Conservation (phyloP, 2,888 invertebrate species). For the Cremastobaeus sp. region DNA sequence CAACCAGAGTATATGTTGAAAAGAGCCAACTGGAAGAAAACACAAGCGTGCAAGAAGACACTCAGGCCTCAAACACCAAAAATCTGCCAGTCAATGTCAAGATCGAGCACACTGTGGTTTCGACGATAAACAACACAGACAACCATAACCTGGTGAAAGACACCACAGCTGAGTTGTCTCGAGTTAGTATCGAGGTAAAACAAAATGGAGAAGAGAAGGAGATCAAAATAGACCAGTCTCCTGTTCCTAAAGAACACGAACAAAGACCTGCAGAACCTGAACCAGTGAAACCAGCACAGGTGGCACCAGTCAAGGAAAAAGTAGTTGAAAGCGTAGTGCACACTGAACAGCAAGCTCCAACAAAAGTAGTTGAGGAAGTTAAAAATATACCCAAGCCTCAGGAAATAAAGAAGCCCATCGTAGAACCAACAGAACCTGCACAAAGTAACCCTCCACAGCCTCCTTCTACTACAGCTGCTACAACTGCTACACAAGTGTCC, state of each 20-base stretch:
- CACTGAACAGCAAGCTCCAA: neutral
- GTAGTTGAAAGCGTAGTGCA: neutral
- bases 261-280: neutral
- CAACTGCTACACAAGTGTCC: too few relatives aligned
- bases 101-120: conserved; percentile 69
- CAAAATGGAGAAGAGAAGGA: conserved; percentile 68
- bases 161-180: conserved; percentile 65
- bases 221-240: conserved; percentile 55
- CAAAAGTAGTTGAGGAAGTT: neutral
- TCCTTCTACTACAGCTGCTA: conserved; percentile 6
- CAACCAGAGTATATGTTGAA: conserved; percentile 67
- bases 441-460: conserved; percentile 5
- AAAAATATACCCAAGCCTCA: neutral
- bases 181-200: conserved; percentile 69
- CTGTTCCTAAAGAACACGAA: neutral
- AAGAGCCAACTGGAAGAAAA: conserved; percentile 67
- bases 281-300: neutral
- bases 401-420: neutral
- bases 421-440: neutral
- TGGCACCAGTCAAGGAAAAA: neutral
- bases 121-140: conserved; percentile 62
- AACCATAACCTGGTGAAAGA: conserved; percentile 65
- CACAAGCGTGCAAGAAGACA: conserved; percentile 19
- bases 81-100: conserved; percentile 68
- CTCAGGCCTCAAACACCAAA: conserved; percentile 1